A percentile compares a stretch with the other conserved stretches of the same genome.
These are phyloP conservation scores for Gambusia yucatana DNA, from an alignment of 2,797 vertebrate genomes.

Conservation along the genomic window DNA sequence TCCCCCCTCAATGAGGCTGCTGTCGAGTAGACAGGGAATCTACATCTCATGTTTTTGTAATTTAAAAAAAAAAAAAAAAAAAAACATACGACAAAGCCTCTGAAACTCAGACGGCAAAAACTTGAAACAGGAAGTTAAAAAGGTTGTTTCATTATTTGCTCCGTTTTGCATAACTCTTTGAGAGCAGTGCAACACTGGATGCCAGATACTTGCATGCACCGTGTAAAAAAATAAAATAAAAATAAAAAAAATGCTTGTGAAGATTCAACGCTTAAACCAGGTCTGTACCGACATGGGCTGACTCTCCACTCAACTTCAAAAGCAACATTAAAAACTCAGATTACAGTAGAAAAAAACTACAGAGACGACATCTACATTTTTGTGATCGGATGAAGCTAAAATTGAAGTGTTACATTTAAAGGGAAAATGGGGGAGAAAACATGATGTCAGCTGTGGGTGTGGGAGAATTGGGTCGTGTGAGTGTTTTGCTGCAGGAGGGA, in stretches of 20 bases:
- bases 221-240: not conserved
- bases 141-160: not conserved
- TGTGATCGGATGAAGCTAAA: not conserved
- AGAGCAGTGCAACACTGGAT: not conserved
- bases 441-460: not conserved
- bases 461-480: not conserved
- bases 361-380: not conserved
- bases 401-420: no score
- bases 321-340: not conserved
- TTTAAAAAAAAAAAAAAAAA: not conserved
- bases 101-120: not conserved
- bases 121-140: not conserved
- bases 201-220: not conserved
- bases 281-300: not conserved
- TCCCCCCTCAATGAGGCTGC: not conserved
- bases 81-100: not conserved
- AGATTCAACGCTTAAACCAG: not conserved
- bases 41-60: not conserved
- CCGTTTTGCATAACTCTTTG: not conserved
- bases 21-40: not conserved
- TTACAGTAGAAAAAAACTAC: not conserved
- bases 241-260: not conserved
- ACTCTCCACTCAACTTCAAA: not conserved
- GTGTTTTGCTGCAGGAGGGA: not conserved
- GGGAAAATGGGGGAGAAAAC: no score